Percentiles rank a stretch among this genome's conserved stretches.
Evolutionary conservation across 1,140 invertebrate genomes (phyloP).

Genomic region (Delia radicum): DNA sequence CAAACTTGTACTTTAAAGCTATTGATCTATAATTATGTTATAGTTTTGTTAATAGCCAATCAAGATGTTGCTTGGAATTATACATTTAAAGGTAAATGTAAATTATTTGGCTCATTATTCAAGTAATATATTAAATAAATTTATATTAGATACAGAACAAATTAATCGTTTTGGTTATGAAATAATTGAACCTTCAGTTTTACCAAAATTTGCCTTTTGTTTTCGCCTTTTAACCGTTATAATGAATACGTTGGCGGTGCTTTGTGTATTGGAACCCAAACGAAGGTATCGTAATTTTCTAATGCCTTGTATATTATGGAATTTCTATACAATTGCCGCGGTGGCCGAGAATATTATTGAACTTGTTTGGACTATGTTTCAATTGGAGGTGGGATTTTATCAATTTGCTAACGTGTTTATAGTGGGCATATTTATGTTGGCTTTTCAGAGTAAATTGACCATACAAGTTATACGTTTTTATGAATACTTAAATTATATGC

Average conservation of each 20-base stretch:
- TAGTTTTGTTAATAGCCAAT: constrained; percentile 28
- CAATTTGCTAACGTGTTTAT: constrained; percentile 19
- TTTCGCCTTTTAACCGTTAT: constrained; percentile 29
- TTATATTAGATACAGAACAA: background rate
- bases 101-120: too few relatives aligned
- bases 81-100: constrained; percentile 21
- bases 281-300: constrained; percentile 11
- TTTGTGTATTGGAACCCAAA: background rate
- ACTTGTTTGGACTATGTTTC: constrained; percentile 22
- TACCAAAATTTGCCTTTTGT: constrained; percentile 28
- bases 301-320: constrained; percentile 28
- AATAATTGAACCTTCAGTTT: constrained; percentile 16
- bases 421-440: constrained; percentile 27
- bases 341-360: constrained; percentile 25
- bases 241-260: constrained; percentile 11
- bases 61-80: constrained; percentile 28
- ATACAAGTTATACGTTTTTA: constrained; percentile 30
- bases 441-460: constrained; percentile 26
- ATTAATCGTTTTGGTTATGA: constrained; percentile 25
- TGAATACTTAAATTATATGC: constrained; percentile 28
- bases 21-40: constrained; percentile 26
- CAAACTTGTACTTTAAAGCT: constrained; percentile 25
- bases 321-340: constrained; percentile 27
- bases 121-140: background rate
- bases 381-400: constrained; percentile 15